These are phyloP conservation scores for Monopterus albus DNA, from an alignment of 2,113 vertebrate species.

Conservation along the genomic window DNA sequence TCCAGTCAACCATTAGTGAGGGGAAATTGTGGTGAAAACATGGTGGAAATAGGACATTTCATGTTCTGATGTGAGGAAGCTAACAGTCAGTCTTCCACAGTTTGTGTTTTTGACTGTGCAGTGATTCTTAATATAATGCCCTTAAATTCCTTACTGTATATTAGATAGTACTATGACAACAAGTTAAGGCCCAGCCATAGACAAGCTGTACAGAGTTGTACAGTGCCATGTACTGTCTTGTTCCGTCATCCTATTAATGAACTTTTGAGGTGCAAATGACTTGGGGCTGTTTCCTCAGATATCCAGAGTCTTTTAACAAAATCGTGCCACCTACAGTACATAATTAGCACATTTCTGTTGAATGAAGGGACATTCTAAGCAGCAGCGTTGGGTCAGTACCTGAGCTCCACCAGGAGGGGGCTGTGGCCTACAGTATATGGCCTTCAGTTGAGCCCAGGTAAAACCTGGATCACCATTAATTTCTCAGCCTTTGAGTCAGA, in stretches of 20 bases:
- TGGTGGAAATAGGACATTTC: no score
- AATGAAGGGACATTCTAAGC: background rate
- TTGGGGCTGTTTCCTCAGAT: background rate
- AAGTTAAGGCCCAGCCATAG: no score
- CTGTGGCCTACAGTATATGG: background rate
- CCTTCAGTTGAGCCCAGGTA: background rate
- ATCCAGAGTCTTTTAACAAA: background rate
- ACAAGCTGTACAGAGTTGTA: background rate
- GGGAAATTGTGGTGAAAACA: no score
- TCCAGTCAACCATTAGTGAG: no score
- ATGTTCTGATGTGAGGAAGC: no score
- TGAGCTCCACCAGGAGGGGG: constrained; percentile 25
- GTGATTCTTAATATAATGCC: background rate
- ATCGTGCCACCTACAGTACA: background rate
- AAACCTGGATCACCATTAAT: background rate
- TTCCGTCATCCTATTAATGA: background rate
- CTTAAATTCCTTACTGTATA: background rate
- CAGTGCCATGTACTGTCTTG: background rate
- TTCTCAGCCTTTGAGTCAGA: constrained; percentile 75
- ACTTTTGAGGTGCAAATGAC: background rate
- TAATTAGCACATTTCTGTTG: background rate
- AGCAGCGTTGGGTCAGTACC: constrained; percentile 20
- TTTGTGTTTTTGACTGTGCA: background rate
- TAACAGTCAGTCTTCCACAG: no score
- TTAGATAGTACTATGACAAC: background rate